Evolutionary conservation across 2,113 vertebrate genomes (phyloP), one percentile per base, ranked within the genome.

Genomic region (Neotoma lepida): DNA sequence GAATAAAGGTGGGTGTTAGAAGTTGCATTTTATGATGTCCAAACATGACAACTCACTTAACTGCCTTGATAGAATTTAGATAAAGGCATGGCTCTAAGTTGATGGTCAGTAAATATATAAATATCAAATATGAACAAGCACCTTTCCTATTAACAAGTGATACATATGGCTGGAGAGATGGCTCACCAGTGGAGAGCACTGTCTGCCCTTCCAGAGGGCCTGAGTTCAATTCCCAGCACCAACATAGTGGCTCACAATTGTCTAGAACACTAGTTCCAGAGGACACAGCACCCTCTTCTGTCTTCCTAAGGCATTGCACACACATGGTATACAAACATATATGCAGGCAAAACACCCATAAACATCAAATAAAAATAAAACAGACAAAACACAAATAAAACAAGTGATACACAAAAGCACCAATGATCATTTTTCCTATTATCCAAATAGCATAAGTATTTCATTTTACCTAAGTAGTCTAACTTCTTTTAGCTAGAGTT

Each of bases 401-500:
- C 56, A 76, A 90, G 33, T n/a, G 30, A 64, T 28, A 77, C 49
- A 73, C 82, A 66, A 94, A 92, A 86, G 54, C 39, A 73, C 0
- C 66, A 56, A 70, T 63, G 82, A 91, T 89, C 54, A 84, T 73
- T 93, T 90, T 89, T 88, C 3, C 3, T 71, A 73, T 41, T 91
- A 91, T 89, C 87, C 71, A 94, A 96, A 82, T 78, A 56, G 41
- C n/a, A 39, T 44, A 91, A 78, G 84, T 58, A 63, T 58, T 87
- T 87, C 90, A 91, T 94, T 89, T 95, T 68, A 95, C 77, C 54
- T 8, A 41, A 86, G 66, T 22, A 74, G 49, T 30, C 73, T 93
- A 84, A 94, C 61, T 78, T 89, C 76, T 88, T 94, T 93, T 84
- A 84, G 68, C 68, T 91, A 68, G n/a, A 90, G 8, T 91, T 78